Evolutionary conservation across 2,888 invertebrate genomes (phyloP), one percentile per base, ranked within the genome.

Genomic region (Amiota minor): DNA sequence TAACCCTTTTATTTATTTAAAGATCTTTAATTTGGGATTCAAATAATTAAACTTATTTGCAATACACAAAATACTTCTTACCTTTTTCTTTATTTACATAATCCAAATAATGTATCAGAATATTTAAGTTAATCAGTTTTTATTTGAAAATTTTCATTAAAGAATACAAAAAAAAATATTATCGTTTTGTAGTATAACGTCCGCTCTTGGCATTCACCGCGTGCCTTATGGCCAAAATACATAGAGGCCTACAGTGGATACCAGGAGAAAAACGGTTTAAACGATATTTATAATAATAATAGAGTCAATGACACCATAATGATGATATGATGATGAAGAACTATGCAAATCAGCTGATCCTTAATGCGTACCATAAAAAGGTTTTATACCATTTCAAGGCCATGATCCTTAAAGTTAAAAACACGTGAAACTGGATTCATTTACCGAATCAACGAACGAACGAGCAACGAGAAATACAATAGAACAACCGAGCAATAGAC

Each of bases 151-250:
- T 35, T 35, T 35, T 35, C 35, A 35, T 35, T 35, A 35, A 6
- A 35, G 0, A 35, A 35, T 6, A 6, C 0, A 56, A 59, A 59
- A 59, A 50, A 59, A 59, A 20, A 59, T 20, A 10, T 8, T 14
- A 59, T 59, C 67, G 67, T 73, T 76, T 50, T 80, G 87, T 82
- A 89, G 92, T 89, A 84, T 88, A 90, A 88, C 92, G 95, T 94
- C 95, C 95, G 94, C 96, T 96, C 97, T 97, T 97, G 97, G 97
- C 97, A 97, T 97, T 97, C 97, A 97, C 97, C 97, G 97, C 97
- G 97, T 97, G 97, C 97, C 97, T 97, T 97, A 97, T 96, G 96
- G 94, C 92, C 88, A 91, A 87, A 90, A 92, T 92, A 94, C 94
- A 97, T 97, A 97, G 93, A 96, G 96, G 93, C 95, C 94, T 93